Evolutionary conservation across 2,113 vertebrate species (phyloP).

Genomic region (Neoarius graeffei): DNA sequence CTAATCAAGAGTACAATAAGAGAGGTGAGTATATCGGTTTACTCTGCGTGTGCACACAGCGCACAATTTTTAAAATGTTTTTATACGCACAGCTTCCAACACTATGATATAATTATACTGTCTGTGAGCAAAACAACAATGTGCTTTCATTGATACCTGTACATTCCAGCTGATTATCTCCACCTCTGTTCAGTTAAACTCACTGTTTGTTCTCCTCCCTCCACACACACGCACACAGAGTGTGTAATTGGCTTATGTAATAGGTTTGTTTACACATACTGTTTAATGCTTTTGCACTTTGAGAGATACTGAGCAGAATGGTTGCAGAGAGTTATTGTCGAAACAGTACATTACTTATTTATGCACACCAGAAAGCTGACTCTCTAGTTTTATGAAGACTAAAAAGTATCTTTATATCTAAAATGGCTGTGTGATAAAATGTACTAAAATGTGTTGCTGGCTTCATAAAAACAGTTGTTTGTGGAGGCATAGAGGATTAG

Average conservation of each 20-base stretch:
- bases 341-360: background rate
- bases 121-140: background rate
- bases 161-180: background rate
- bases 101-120: background rate
- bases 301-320: background rate
- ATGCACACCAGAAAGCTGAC: background rate
- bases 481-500: background rate
- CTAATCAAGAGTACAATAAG: conserved; percentile 85
- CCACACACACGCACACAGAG: background rate
- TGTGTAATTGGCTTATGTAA: background rate
- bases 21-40: conserved; percentile 74
- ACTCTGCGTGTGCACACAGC: background rate
- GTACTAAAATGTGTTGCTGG: background rate
- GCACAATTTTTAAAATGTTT: background rate
- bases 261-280: background rate
- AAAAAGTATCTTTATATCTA: background rate
- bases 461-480: background rate
- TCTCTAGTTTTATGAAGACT: background rate
- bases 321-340: background rate
- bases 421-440: background rate
- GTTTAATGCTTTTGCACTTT: background rate
- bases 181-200: background rate
- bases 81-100: background rate
- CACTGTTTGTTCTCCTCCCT: background rate
- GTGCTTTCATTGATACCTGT: background rate